Conservation (phyloP, 2,113 vertebrate species). For the Leucosticte australis region DNA sequence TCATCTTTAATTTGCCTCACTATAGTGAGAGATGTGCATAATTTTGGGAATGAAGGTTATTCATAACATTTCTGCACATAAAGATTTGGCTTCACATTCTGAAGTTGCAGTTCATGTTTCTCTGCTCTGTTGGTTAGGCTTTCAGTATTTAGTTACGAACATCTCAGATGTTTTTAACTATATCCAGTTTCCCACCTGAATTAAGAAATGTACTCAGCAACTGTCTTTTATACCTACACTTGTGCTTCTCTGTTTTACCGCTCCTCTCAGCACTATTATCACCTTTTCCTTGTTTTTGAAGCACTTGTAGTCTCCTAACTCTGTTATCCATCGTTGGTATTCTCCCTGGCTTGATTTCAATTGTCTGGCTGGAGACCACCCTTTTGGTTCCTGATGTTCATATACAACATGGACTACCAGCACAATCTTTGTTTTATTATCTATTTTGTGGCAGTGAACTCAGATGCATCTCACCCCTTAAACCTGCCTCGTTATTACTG, state of each 20-base stretch:
- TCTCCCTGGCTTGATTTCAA: background rate
- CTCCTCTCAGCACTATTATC: background rate
- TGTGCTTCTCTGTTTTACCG: background rate
- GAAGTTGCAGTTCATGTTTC: background rate
- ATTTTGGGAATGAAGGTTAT: background rate
- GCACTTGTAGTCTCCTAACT: background rate
- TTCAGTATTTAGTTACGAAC: background rate
- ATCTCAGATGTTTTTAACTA: background rate
- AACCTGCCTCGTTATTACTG: background rate
- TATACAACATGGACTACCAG: background rate
- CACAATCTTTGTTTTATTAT: background rate
- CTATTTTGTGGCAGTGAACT: background rate
- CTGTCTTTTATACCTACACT: background rate
- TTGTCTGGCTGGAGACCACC: background rate
- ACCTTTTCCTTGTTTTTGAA: background rate
- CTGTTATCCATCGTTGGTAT: background rate
- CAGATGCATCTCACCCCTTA: background rate
- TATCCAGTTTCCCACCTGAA: background rate
- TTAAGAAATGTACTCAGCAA: background rate
- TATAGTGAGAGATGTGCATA: background rate
- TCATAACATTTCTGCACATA: background rate
- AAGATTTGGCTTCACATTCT: background rate
- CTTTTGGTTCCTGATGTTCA: background rate
- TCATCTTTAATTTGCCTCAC: background rate
- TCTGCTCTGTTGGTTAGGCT: background rate